phyloP scores from a whole-genome alignment of 2,113 vertebrate genomes.

The Pyxicephalus adspersus region DNA sequence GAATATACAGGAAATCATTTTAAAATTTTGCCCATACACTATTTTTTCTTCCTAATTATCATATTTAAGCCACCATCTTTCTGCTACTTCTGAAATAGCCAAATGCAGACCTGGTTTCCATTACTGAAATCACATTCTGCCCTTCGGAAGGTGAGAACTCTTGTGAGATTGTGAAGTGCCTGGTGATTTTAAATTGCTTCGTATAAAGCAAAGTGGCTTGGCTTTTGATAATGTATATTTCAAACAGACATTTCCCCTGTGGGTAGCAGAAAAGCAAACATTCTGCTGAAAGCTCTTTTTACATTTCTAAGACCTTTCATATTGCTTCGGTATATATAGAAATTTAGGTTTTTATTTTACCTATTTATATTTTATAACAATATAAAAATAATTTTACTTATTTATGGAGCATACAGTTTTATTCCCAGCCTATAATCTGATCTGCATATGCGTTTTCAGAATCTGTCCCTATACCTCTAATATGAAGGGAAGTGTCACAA shows the following conservation, averaged over 20 bases:
- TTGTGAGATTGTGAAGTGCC: slow-evolving; percentile 1
- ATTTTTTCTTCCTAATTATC: too few species aligned
- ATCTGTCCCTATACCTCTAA: too few species aligned
- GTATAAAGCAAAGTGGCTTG: neutral
- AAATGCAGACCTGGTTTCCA: neutral
- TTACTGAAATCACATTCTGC: neutral
- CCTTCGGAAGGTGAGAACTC: slow-evolving; percentile 6
- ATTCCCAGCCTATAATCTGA: too few species aligned
- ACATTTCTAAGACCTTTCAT: neutral
- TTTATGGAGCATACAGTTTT: too few species aligned
- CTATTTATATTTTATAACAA: neutral
- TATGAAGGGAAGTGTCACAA: too few species aligned
- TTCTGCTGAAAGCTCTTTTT: neutral
- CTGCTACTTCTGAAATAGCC: too few species aligned
- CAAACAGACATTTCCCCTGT: too few species aligned
- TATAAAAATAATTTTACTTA: too few species aligned
- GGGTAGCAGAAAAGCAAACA: neutral
- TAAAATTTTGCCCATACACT: too few species aligned
- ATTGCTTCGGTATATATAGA: neutral
- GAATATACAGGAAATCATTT: too few species aligned
- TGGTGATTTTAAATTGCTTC: slow-evolving; percentile 18
- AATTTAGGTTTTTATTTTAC: neutral
- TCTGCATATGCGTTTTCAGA: too few species aligned
- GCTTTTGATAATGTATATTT: neutral
- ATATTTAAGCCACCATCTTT: too few species aligned